Evolutionary conservation across 2,888 invertebrate species (phyloP).

Genomic region (Standfussiana lucernea): DNA sequence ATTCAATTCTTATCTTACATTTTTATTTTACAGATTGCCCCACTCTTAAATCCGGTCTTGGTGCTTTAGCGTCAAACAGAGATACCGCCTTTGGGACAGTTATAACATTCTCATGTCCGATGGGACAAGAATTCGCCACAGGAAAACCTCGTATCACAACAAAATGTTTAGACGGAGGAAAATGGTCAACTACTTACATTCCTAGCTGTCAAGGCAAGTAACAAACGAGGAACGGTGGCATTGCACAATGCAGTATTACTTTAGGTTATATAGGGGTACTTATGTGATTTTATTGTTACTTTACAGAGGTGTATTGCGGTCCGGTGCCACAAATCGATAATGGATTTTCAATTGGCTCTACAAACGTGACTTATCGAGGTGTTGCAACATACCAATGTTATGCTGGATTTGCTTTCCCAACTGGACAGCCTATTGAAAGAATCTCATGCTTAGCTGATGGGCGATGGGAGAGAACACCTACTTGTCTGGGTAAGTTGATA

Average conservation of each 20-base stretch:
- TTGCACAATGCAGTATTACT: slow-evolving; percentile 44
- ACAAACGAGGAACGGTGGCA: slow-evolving; percentile 42
- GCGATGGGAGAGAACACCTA: slow-evolving; percentile 97
- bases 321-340: slow-evolving; percentile 99
- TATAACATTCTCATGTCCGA: slow-evolving; percentile 97
- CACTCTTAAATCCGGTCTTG: slow-evolving; percentile 94
- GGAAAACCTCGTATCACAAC: slow-evolving; percentile 96
- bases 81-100: slow-evolving; percentile 97
- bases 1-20: slow-evolving; percentile 44
- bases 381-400: slow-evolving; percentile 99
- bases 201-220: slow-evolving; percentile 96
- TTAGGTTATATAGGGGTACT: slow-evolving; percentile 37
- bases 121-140: slow-evolving; percentile 98
- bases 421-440: slow-evolving; percentile 96
- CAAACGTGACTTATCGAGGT: slow-evolving; percentile 98
- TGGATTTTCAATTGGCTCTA: slow-evolving; percentile 98
- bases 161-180: slow-evolving; percentile 96
- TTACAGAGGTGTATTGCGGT: slow-evolving; percentile 97
- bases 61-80: slow-evolving; percentile 97
- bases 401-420: slow-evolving; percentile 98
- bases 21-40: slow-evolving; percentile 94
- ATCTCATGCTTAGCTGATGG: slow-evolving; percentile 97
- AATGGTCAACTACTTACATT: slow-evolving; percentile 97
- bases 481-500: slow-evolving; percentile 93
- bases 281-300: slow-evolving; percentile 59